These are phyloP conservation scores for Drosophila parvula DNA, from an alignment of 1,140 invertebrate genomes.

Conservation along the genomic window DNA sequence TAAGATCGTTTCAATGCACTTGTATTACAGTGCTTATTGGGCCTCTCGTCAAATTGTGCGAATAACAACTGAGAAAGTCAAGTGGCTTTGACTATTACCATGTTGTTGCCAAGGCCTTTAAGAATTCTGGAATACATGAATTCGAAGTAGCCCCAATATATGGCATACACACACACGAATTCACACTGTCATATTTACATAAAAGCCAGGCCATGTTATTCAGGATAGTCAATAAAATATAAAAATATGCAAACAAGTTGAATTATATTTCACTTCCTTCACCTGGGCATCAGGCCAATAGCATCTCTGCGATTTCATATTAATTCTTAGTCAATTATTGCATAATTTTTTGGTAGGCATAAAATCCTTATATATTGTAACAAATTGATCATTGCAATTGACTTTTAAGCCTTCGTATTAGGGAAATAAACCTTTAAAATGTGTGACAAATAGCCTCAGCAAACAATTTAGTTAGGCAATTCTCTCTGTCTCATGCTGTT, in stretches of 20 bases:
- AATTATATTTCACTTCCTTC: too few species aligned
- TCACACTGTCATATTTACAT: too few species aligned
- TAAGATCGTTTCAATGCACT: background rate
- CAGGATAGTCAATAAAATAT: too few species aligned
- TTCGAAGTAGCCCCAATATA: background rate
- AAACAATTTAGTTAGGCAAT: slow-evolving; percentile 46
- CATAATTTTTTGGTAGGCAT: too few species aligned
- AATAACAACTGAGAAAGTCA: background rate
- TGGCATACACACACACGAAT: too few species aligned
- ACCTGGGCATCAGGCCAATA: too few species aligned
- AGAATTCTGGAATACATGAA: background rate
- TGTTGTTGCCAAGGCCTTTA: background rate
- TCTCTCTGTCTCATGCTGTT: slow-evolving; percentile 3
- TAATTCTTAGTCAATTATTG: too few species aligned
- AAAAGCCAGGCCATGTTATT: too few species aligned
- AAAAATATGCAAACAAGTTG: too few species aligned
- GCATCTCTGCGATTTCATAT: too few species aligned
- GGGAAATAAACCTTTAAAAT: slow-evolving; percentile 5
- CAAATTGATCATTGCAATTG: background rate
- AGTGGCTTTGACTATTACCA: background rate
- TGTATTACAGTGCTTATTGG: background rate
- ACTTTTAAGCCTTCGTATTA: background rate
- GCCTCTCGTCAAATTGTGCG: too few species aligned
- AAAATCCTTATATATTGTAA: background rate
- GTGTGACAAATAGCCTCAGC: slow-evolving; percentile 23